Evolutionary conservation across 2,888 invertebrate genomes (phyloP).

Genomic region (Pollenia labialis): DNA sequence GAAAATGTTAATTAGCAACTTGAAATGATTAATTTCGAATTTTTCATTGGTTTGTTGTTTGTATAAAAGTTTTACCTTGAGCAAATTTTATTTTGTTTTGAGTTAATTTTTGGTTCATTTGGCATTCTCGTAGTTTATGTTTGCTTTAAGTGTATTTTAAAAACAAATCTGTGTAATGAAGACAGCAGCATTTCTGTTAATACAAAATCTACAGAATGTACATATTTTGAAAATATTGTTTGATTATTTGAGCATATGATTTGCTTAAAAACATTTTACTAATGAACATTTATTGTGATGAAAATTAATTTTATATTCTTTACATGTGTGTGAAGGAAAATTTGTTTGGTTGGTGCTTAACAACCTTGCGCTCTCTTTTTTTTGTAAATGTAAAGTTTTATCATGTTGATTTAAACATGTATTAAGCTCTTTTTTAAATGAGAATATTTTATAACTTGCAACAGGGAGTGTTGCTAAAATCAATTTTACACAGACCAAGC

Average conservation of each 20-base stretch:
- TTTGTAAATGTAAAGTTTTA: background rate
- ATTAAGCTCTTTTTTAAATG: no score
- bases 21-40: background rate
- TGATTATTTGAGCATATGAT: background rate
- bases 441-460: no score
- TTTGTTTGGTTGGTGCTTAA: no score
- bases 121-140: slow-evolving; percentile 11
- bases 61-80: background rate
- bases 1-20: no score
- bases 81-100: no score
- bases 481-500: no score
- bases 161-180: slow-evolving; percentile 17
- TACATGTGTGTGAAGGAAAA: background rate
- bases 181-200: background rate
- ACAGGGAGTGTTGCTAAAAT: no score
- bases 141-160: slow-evolving; percentile 50
- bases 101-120: no score
- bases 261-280: background rate
- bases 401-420: no score
- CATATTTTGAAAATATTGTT: background rate
- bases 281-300: slow-evolving; percentile 29
- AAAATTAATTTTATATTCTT: slow-evolving; percentile 15
- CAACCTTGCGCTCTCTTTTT: no score
- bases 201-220: background rate
- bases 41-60: background rate